Conservation (phyloP, 2,888 invertebrate species). For the Drosophila villosipedis region DNA sequence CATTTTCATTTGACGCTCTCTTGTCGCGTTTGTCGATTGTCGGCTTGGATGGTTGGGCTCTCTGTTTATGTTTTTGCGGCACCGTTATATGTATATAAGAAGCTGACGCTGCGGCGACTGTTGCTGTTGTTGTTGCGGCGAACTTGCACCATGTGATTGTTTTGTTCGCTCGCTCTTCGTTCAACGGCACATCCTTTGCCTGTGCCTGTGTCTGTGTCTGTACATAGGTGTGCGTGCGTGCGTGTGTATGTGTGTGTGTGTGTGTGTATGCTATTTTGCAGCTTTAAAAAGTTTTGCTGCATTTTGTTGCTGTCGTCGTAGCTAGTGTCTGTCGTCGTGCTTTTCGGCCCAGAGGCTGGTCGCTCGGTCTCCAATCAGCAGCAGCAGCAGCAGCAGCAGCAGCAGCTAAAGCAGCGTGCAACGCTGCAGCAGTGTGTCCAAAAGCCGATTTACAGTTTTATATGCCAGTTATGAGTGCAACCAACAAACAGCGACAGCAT, state of each 20-base stretch:
- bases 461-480: slow-evolving; percentile 79
- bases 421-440: slow-evolving; percentile 75
- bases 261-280: slow-evolving; percentile 35
- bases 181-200: slow-evolving; percentile 54
- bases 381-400: slow-evolving; percentile 52
- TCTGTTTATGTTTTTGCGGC: slow-evolving; percentile 82
- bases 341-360: slow-evolving; percentile 80
- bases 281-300: slow-evolving; percentile 70
- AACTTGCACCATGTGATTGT: slow-evolving; percentile 78
- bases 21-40: slow-evolving; percentile 31
- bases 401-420: slow-evolving; percentile 55
- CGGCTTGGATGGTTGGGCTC: slow-evolving; percentile 50
- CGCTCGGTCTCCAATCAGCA: slow-evolving; percentile 70
- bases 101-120: slow-evolving; percentile 38
- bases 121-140: slow-evolving; percentile 53
- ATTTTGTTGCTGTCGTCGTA: slow-evolving; percentile 69
- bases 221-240: slow-evolving; percentile 7
- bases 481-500: slow-evolving; percentile 69
- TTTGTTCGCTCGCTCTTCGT: slow-evolving; percentile 68
- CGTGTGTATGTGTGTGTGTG: background rate
- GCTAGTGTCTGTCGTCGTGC: slow-evolving; percentile 64
- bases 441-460: slow-evolving; percentile 82
- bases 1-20: slow-evolving; percentile 36
- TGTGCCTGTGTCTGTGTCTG: slow-evolving; percentile 13
- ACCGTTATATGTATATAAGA: slow-evolving; percentile 52